Base-by-base conservation (phyloP, 2,888 invertebrate species). In the Heliconius ismenius region DNA sequence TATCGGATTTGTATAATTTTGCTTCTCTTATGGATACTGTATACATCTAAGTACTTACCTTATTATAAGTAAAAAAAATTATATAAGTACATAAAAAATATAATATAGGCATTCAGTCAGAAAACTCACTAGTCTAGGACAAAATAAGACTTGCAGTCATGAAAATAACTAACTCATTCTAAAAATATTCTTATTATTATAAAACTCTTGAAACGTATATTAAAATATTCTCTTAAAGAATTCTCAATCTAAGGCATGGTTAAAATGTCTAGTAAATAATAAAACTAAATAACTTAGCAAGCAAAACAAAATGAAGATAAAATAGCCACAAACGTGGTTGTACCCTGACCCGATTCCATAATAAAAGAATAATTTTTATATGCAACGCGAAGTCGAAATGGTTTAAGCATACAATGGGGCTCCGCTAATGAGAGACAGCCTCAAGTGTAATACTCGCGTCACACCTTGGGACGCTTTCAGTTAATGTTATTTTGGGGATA, bases 401-500 rank as follows among this genome's bases (percentile, higher is more conserved):
- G 76, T 78, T 72, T 76, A 78, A 65, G 70, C 74, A 82, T 81
- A 78, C 75, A 77, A 81, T 79, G 73, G 76, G 77, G 75, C 83
- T 85, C 82, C 83, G 81, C 84, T 87, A 88, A 88, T 87, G 88
- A 88, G 86, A 82, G 84, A 85, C 83, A 83, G 78, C 81, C 82
- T 82, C 79, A 78, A 86, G 86, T 81, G 84, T 79, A 81, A 82
- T 63, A 78, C 74, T 81, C 81, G 79, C 78, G 78, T 74, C 76
- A 75, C 75, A 75, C 26, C 49, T 75, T 26, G 74, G 60, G 13
- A 67, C 21, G 54, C 36, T 67, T 49, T 24, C 2, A 49, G 4
- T 2, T 73, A 18, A 63, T 39, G 26, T 28, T 28, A 63, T 63
- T 73, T 73, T 24, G 21, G 9, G 13, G 3, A 24, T 65, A 73